These are phyloP conservation scores for Cervus canadensis DNA, from an alignment of 2,113 vertebrate genomes.

Conservation along the genomic window DNA sequence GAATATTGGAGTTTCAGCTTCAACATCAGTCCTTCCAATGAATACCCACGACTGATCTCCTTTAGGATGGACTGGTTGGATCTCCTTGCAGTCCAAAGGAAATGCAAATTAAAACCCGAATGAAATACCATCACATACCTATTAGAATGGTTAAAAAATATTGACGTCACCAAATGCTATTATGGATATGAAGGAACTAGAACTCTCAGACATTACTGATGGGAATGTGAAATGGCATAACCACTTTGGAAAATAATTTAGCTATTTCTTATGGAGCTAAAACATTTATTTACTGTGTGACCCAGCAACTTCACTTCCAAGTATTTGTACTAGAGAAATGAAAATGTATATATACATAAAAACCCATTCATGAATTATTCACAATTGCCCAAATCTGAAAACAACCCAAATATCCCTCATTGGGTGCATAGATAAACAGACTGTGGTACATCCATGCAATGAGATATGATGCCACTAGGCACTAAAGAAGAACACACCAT, in stretches of 20 bases:
- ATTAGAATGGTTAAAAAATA: not conserved
- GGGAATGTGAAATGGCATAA: not conserved
- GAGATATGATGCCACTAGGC: not conserved
- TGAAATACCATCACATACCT: not conserved
- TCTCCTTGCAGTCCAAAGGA: not conserved
- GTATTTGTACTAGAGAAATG: not conserved
- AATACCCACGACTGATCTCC: no score
- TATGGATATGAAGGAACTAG: not conserved
- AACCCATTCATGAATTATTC: not conserved
- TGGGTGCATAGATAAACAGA: not conserved
- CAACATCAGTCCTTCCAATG: no score
- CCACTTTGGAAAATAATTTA: not conserved
- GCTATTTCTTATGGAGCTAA: not conserved
- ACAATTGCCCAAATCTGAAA: not conserved
- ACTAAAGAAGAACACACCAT: not conserved
- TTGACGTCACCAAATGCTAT: not conserved
- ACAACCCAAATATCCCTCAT: not conserved
- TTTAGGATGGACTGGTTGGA: no score
- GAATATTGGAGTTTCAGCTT: no score
- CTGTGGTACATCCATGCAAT: not conserved
- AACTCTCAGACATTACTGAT: not conserved
- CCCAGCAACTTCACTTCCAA: not conserved
- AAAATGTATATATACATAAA: not conserved
- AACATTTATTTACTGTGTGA: not conserved
- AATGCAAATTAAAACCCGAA: not conserved